Percentiles rank a stretch among this genome's conserved stretches.
These are phyloP conservation scores for Gambusia yucatana DNA, from an alignment of 2,797 vertebrate genomes.

Conservation along the genomic window DNA sequence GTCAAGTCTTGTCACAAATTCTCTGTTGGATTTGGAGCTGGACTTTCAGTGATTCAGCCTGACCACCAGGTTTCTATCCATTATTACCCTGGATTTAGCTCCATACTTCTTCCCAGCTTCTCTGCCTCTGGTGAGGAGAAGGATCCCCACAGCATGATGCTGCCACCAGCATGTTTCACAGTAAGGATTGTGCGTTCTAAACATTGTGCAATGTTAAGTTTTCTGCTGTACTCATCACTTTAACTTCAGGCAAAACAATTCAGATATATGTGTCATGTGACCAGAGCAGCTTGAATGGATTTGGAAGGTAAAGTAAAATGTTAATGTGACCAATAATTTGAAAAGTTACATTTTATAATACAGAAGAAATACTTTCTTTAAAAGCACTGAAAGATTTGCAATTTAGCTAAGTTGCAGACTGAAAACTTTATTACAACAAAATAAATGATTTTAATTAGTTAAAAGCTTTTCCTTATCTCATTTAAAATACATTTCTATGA, in stretches of 20 bases:
- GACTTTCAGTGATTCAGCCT: background rate
- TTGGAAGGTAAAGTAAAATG: background rate
- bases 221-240: background rate
- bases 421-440: background rate
- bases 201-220: background rate
- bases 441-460: background rate
- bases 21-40: background rate
- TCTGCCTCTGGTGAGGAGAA: background rate
- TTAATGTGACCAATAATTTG: background rate
- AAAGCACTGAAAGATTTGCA: background rate
- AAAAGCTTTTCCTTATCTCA: background rate
- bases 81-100: background rate
- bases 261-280: background rate
- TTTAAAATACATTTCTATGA: background rate
- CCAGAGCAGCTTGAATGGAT: background rate
- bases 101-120: background rate
- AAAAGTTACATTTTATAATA: background rate
- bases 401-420: background rate
- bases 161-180: background rate
- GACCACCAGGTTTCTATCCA: background rate
- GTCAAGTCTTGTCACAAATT: background rate
- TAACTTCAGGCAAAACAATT: background rate
- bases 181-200: background rate
- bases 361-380: background rate
- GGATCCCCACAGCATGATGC: conserved; percentile 2